Percentiles rank a stretch among this genome's conserved stretches.
Evolutionary conservation across 1,140 invertebrate species (phyloP).

Genomic region (Papilio xuthus): DNA sequence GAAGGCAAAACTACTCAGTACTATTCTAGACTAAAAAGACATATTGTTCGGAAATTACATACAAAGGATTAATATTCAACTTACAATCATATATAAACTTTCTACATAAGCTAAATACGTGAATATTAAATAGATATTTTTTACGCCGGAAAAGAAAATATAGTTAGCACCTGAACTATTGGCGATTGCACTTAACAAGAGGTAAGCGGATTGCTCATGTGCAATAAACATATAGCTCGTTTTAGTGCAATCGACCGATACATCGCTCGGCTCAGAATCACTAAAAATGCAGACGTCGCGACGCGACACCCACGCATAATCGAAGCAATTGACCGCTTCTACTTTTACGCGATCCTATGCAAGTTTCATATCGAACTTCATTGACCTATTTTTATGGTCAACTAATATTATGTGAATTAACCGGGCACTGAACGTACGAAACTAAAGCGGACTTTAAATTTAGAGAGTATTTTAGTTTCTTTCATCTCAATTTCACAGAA

Average conservation of each 20-base stretch:
- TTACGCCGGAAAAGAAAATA: no score
- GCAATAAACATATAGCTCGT: neutral
- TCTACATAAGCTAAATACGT: no score
- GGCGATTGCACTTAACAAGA: neutral
- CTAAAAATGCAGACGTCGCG: slow-evolving; percentile 62
- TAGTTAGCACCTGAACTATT: neutral
- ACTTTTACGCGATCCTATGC: slow-evolving; percentile 22
- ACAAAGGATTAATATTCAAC: no score
- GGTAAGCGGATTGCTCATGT: slow-evolving; percentile 6
- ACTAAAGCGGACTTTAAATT: no score
- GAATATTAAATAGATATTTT: no score
- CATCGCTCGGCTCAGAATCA: slow-evolving; percentile 44
- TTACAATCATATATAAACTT: no score
- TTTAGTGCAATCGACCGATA: slow-evolving; percentile 7
- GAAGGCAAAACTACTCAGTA: neutral
- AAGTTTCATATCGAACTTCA: neutral
- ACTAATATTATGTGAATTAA: slow-evolving; percentile 1
- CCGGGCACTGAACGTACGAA: no score
- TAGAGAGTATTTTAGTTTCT: no score
- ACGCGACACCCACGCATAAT: slow-evolving; percentile 47
- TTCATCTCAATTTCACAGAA: no score
- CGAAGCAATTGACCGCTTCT: slow-evolving; percentile 51
- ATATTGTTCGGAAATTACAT: no score
- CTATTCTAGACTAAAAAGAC: no score
- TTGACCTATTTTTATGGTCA: neutral